Evolutionary conservation across 2,113 vertebrate genomes (phyloP), one percentile per base, ranked within the genome.

Genomic region (Coracopsis vasa): DNA sequence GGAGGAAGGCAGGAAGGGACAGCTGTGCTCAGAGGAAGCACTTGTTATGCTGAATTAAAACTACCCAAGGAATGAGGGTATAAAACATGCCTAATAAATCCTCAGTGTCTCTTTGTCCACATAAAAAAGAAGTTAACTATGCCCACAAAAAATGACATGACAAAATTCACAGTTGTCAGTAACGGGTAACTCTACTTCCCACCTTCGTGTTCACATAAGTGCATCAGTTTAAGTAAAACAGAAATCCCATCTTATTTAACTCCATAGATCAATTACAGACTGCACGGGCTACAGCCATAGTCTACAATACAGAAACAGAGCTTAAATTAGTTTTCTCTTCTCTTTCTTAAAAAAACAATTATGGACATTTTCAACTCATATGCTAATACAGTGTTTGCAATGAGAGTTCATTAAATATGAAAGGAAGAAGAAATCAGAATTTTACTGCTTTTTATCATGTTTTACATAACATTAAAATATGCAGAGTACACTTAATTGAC

Each of bases 1-100:
- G 0, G 44, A 75, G 74, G 73, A 69, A 86, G 62, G 90, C 62
- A 65, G 90, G 74, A 58, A 94, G 53, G 67, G 71, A 88, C 86
- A 95, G 86, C 94, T 95, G 88, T 47, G 75, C 72, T 91, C 72
- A 54, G 64, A 71, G 91, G 91, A 96, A 89, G 64, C 54, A 47
- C 18, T 91, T 92, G 77, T 92, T 91, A 62, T 64, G 80, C 51
- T 47, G 47, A 58, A 58, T n/a, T 74, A 39, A 86, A 95, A 83
- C 65, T 78, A 88, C 74, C 65, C 72, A 44, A 78, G 88, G 91
- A 94, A 94, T 53, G 78, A 93, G 58, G 71, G 71, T 82, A 88
- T n/a, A 72, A 86, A 93, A 82, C 25, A 73, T 0, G 0, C 62
- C 60, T 83, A 88, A 92, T 84, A 96, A 97, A 97, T 74, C 64